phyloP scores from a whole-genome alignment of 1,140 invertebrate species.

The Neodiprion lecontei region DNA sequence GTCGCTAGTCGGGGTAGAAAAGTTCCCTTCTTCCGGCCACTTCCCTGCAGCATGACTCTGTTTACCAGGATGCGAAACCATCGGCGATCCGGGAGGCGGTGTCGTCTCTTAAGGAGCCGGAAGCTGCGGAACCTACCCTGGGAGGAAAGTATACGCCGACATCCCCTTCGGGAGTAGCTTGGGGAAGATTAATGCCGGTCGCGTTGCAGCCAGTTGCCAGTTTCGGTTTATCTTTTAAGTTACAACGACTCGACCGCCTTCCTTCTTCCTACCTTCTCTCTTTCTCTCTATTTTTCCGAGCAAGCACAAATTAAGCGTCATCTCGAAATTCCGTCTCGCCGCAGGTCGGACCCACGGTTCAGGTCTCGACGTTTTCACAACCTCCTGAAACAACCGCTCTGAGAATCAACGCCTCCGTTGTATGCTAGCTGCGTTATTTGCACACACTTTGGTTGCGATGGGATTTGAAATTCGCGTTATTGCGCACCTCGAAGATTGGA shows the following conservation, averaged over 20 bases:
- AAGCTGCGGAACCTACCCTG: neutral
- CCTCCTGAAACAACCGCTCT: neutral
- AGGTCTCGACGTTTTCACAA: neutral
- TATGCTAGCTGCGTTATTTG: no score
- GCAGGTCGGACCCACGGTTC: neutral
- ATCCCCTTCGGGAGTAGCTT: neutral
- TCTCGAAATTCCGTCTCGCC: constrained; percentile 1
- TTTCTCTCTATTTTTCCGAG: neutral
- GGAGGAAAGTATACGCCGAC: constrained; percentile 1
- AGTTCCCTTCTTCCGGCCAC: no score
- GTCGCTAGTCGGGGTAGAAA: no score
- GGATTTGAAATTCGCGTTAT: no score
- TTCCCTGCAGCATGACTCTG: neutral
- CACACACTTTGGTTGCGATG: no score
- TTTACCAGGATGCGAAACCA: neutral
- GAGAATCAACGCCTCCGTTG: neutral
- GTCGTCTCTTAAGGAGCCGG: neutral
- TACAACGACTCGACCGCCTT: neutral
- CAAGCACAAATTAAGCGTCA: neutral
- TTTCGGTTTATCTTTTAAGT: constrained; percentile 6
- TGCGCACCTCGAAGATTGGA: no score
- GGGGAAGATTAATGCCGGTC: neutral
- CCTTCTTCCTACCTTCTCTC: neutral
- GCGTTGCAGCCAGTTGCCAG: neutral
- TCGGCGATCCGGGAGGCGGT: neutral